Base-by-base conservation (phyloP, 2,113 vertebrate genomes). In the Ranitomeya variabilis region DNA sequence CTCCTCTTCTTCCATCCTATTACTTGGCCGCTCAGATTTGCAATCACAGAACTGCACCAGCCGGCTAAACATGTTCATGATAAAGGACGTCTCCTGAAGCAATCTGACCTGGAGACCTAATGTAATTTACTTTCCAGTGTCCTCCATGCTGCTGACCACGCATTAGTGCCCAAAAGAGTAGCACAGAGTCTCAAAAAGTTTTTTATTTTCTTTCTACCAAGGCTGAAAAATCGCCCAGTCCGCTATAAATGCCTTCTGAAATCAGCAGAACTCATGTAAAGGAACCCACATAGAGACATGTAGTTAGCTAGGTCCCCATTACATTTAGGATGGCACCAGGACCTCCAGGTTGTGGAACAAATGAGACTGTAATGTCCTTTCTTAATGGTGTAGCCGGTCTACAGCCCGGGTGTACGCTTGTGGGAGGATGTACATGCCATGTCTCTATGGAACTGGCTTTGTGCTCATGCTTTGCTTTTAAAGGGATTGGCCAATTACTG, bases 81-180 rank as follows among this genome's bases (percentile, higher is more conserved):
- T 67, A 45, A 67, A 71, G 21, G 64, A 18, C 26, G 67, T 54
- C 16, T 15, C 52, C 64, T 52, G 37, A 84, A 84, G 64, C 37
- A 18, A 11, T 15, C 51, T 84, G 64, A 84, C 64, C 82, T 26
- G 37, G 23, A 69, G 82, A 21, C 64, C n/a, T 71, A 55, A 82
- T n/a, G 26, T 82, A 62, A 82, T 64, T 66, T 82, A 5, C 64
- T 45, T 64, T 82, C 45, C 59, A 82, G n/a, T 82, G 60, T 64
- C 45, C 64, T 66, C 59, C 60, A 21, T 66, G 64, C 21, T 66
- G 80, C 80, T 82, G 31, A 66, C 59, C 18, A 21, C 59, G 18
- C 23, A 12, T 64, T 64, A 62, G 80, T 82, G 80, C 45, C 79
- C 26, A 23, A 62, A 81, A 82, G 26, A 82, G 59, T 45, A 21